These are phyloP conservation scores for Spheniscus mendiculus DNA, from an alignment of 2,113 vertebrate genomes.

Conservation along the genomic window DNA sequence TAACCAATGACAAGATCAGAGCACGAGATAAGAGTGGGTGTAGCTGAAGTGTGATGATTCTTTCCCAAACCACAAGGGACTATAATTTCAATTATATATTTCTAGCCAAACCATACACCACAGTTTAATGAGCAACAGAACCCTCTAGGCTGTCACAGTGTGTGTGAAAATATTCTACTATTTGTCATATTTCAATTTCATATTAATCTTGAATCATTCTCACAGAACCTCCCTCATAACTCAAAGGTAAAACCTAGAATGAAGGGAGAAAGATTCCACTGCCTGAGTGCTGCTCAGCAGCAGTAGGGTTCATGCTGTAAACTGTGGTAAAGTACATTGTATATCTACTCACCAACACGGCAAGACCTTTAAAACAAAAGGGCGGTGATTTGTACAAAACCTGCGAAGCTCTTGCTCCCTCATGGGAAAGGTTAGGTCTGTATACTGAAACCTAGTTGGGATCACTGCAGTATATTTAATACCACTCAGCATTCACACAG, in stretches of 20 bases:
- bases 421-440: background rate
- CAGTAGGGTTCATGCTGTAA: background rate
- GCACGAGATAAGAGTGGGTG: slow-evolving; percentile 37
- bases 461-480: background rate
- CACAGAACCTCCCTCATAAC: slow-evolving; percentile 1
- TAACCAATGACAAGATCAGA: slow-evolving; percentile 35
- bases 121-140: slow-evolving; percentile 34
- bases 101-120: slow-evolving; percentile 38
- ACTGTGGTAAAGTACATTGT: background rate
- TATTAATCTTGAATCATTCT: slow-evolving; percentile 13
- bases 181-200: slow-evolving; percentile 32
- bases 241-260: background rate
- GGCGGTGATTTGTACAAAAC: background rate
- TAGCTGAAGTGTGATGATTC: slow-evolving; percentile 49
- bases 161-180: slow-evolving; percentile 42
- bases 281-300: background rate
- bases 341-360: background rate
- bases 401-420: background rate
- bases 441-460: background rate
- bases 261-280: background rate
- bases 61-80: slow-evolving; percentile 27
- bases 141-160: slow-evolving; percentile 1
- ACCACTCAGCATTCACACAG: background rate
- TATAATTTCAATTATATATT: slow-evolving; percentile 33
- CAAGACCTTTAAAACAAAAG: background rate